Evolutionary conservation across 1,140 invertebrate species (phyloP), one percentile per base, ranked within the genome.

Genomic region (Drosophila repletoides): DNA sequence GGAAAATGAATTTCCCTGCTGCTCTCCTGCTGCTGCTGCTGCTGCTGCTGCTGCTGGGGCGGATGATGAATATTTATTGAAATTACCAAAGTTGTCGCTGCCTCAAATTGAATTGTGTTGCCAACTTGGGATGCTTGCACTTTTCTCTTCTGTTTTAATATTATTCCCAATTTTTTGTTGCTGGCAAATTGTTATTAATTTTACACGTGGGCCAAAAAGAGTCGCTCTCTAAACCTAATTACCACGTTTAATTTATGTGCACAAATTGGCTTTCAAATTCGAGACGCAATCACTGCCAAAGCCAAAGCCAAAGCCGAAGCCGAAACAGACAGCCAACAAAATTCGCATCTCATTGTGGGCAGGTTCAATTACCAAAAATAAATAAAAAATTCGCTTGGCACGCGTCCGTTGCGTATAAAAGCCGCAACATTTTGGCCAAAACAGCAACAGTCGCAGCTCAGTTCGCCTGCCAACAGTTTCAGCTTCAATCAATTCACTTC

Each of bases 61-160:
- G 80, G 56, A 86, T 87, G 80, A 86, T 86, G 80, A 86, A 86
- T 86, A 86, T 86, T 86, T 86, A 86, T 86, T 87, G 80, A 87
- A 86, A 87, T 86, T 86, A 86, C 80, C 76, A 86, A 86, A 86
- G 76, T 84, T 84, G 80, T 56, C 41, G 74, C 66, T 74, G 45
- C 72, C 46, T 61, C 67, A 86, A 86, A 86, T 86, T 86, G 80
- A 86, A 86, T 86, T 86, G 80, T 86, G 80, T 76, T 86, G 59
- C 74, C 80, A 86, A 86, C 80, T 84, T 84, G 79, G 79, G 79
- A 83, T 79, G 65, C 43, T 33, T 34, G 19, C 52, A 38, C 9
- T 41, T 15, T 19, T n/a, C 19, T 28, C 26, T 12, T 7, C 26
- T 24, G 7, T 55, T 53, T 12, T 9, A n/a, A 15, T 33, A 6